Base-by-base conservation (phyloP, 2,113 vertebrate genomes). In the Gobius niger region DNA sequence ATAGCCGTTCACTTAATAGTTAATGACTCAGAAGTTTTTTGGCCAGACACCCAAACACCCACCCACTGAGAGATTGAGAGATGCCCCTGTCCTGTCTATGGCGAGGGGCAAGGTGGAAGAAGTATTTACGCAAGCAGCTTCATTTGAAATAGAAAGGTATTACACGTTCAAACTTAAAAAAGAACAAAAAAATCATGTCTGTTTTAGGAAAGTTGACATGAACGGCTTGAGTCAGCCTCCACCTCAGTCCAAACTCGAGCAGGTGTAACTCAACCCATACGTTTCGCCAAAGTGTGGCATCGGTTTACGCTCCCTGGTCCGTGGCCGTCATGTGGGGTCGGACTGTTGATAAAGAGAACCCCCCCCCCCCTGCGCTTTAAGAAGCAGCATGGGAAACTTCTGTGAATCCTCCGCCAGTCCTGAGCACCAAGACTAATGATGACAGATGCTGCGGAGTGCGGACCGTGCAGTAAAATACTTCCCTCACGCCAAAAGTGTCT, bases 1-100 rank as follows among this genome's bases (percentile, higher is more conserved):
- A 86, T 76, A 81, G 78, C 70, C 65, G 76, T 81, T 85, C 73
- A 60, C 75, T 88, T 91, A 89, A 91, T 89, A 86, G 77, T 90
- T 88, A 86, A 90, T 88, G 85, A 82, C 81, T 85, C 78, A 77
- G 73, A 81, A 82, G 85, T 84, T 86, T 86, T 79, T 70, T 77
- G 79, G 68, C 79, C 79, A 47, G 75, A 49, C 44, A 42, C 50
- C 3, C 46, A 65, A 47, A 65, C 63, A 65, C 24, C 16, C 46
- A 34, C 41, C 44, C 12, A 14, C 59, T 9, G 60, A 40, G 54
- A n/a, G n/a, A n/a, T n/a, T n/a, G n/a, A 10, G 60, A 67, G 66
- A 34, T 49, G 65, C 67, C 68, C 63, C 69, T 53, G 57, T 62
- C 65, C 67, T 72, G 56, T 77, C 67, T 54, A 19, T 54, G 18